phyloP scores from a whole-genome alignment of 2,888 invertebrate genomes.

The Stenotaenia linearis region DNA sequence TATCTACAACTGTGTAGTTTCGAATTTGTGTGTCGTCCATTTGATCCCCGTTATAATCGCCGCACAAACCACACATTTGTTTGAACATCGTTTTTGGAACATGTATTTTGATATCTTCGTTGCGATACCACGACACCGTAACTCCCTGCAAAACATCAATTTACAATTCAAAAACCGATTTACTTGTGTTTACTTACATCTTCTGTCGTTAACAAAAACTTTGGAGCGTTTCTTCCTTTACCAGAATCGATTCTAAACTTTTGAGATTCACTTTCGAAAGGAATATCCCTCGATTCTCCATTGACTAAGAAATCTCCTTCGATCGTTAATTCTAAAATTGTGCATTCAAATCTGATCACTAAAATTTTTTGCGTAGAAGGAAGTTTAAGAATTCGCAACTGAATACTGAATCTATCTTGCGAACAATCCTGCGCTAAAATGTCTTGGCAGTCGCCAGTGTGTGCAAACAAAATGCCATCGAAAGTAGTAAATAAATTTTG shows the following conservation, averaged over 20 bases:
- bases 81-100: neutral
- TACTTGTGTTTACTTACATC: neutral
- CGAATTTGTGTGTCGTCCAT: neutral
- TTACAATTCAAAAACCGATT: neutral
- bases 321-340: neutral
- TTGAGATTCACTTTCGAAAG: neutral
- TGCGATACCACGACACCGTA: neutral
- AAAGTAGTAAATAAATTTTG: neutral
- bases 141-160: neutral
- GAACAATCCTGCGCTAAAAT: neutral
- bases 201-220: neutral
- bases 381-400: neutral
- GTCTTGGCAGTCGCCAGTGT: neutral
- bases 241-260: neutral
- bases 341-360: neutral
- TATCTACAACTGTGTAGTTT: neutral
- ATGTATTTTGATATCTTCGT: neutral
- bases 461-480: neutral
- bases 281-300: neutral
- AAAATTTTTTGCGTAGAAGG: neutral
- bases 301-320: neutral
- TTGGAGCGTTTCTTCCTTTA: neutral
- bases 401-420: neutral
- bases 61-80: conserved; percentile 27
- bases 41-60: conserved; percentile 18